phyloP scores from a whole-genome alignment of 2,888 invertebrate genomes.

The Noctua pronuba region DNA sequence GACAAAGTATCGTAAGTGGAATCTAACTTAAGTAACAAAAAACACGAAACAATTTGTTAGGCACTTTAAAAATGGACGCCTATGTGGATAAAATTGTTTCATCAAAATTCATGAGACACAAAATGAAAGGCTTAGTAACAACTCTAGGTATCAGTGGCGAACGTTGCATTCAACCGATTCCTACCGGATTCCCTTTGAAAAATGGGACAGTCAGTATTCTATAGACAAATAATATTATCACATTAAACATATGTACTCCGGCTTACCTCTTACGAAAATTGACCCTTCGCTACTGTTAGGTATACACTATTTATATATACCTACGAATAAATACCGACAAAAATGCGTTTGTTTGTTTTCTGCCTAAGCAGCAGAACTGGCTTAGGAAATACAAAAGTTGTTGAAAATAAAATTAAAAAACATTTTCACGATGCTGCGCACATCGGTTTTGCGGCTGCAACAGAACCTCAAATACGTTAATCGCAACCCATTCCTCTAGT shows the following conservation, averaged over 20 bases:
- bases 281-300: no score
- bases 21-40: conserved; percentile 4
- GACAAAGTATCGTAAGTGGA: conserved; percentile 8
- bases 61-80: conserved; percentile 6
- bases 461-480: background rate
- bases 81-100: conserved; percentile 1
- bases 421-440: background rate
- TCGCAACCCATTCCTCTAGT: background rate
- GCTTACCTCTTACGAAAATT: no score
- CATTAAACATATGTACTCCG: no score
- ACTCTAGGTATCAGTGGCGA: background rate
- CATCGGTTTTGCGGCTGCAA: conserved; percentile 5
- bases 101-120: background rate
- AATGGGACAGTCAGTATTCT: no score
- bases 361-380: background rate
- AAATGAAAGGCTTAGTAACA: background rate
- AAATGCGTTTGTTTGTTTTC: background rate
- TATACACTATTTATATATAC: background rate
- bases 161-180: no score
- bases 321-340: background rate
- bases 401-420: background rate
- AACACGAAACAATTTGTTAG: conserved; percentile 11
- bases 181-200: no score
- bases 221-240: no score
- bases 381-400: background rate